Evolutionary conservation across 2,888 invertebrate genomes (phyloP), one percentile per base, ranked within the genome.

Genomic region (Carterocephalus palaemon): DNA sequence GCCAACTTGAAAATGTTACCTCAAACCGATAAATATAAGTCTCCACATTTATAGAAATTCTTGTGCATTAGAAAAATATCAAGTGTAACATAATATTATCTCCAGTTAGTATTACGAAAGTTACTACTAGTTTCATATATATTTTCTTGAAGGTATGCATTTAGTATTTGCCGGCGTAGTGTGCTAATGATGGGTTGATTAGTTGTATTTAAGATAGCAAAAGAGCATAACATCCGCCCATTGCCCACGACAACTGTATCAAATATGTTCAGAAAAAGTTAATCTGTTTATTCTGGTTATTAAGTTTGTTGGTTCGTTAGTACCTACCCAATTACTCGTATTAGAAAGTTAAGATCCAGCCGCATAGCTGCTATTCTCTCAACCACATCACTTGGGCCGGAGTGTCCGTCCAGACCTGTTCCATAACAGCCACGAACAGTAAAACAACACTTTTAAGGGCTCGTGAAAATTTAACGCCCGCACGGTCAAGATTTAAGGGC

Each of bases 361-460:
- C n/a, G n/a, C n/a, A n/a, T n/a, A n/a, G 12, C 12, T 12, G 26
- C 26, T 12, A 1, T 23, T 28, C 9, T 13, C 28, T 28, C 8
- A n/a, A 38, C 13, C 15, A 8, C 2, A 8, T 6, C 7, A 31
- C 22, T 39, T 39, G 7, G 19, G 17, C 39, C 17, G 2, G 33
- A 37, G 32, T 22, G 23, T 40, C 46, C 33, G 53, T 36, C 49
- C 51, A 67, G 70, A 70, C 68, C 72, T 68, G 68, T 70, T 70
- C 72, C 64, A 72, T 77, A 73, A 76, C 66, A 74, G 58, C 74
- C 62, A 59, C 68, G 62, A 70, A 76, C 72, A 76, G 67, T 80
- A 77, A 81, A 83, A 78, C 79, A 78, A 71, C 75, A 76, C 76
- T 77, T 81, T 81, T 76, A 80, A 74, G 69, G 54, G 70, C 63